Evolutionary conservation across 2,797 vertebrate species (phyloP), one percentile per base, ranked within the genome.

Genomic region (Denticeps clupeoides): DNA sequence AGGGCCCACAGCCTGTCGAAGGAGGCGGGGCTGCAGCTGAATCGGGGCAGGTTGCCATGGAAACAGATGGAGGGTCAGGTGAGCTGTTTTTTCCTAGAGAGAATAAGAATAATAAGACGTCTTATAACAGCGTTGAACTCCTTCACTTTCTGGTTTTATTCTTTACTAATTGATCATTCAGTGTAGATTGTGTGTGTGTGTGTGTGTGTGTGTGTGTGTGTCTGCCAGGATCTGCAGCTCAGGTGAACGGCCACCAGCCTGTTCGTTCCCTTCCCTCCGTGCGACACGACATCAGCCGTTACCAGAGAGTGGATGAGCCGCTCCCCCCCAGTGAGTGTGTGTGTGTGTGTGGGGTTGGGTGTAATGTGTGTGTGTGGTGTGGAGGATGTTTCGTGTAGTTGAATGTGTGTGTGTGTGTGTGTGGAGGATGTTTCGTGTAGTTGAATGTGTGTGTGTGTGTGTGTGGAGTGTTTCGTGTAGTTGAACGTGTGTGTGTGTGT

Each of bases 251-350:
- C 38, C 89, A 90, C 63, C 88, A 84, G 70, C 82, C 85, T 2
- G 59, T 90, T 47, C 79, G 85, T 47, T 86, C 88, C 0, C 83
- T 93, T 59, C 89, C 90, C 19, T 91, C 92, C 0, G 76, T 93
- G 38, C 89, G 90, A 26, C 88, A 91, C 44, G 92, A 97, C 21
- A 88, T 90, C 35, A 87, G 81, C 65, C 89, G 92, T 3, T 97
- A 97, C 75, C 92, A 96, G 82, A 83, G 92, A 68, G 90, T 97
- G 71, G 93, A 97, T 1, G 90, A 97, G 67, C 85, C 87, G n/a
- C 82, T 97, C 16, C 93, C 92, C 2, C 89, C 93, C 56, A 93
- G 93, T 97, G 67, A 90, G 91, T 60, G 23, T 46, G 21, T 50
- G n/a, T 51, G 12, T 51, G 11, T 54, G 11, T 52, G 1, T 26